Base-by-base conservation (phyloP, 2,888 invertebrate species). In the Megamerina dolium region DNA sequence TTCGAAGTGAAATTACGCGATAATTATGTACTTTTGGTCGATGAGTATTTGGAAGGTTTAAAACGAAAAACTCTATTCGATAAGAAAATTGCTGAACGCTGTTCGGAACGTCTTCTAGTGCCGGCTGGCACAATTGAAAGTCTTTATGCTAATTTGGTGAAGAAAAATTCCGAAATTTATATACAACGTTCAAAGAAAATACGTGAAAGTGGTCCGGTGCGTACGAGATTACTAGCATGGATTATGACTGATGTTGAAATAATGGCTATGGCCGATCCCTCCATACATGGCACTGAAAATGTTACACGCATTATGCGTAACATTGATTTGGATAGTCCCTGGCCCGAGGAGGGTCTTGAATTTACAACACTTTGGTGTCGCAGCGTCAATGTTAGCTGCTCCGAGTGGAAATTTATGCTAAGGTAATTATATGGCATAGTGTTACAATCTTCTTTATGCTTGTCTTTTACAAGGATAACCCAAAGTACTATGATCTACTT, bases 1-100 rank as follows among this genome's bases (percentile, higher is more conserved):
- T 97, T 99, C 64, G 99, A 99, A 74, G 93, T 96, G 3, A 91
- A 90, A 61, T 74, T 99, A 6, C 80, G 95, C 1, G 94, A 96
- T 58, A 97, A 96, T 68, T 96, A 92, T 67, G 95, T 95, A 64
- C 75, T 97, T 1, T 69, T 95, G 35, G 91, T 92, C 60, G 97
- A 99, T 61, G 97, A 99, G 68, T 92, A 91, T 60, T 84, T 87
- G 57, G 97, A 99, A 67, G 89, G 90, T 61, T 78, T 91, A 58
- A 93, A 93, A 64, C 77, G 97, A 16, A 80, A 87, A 48, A 83
- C 87, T 43, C 85, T 93, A 77, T 75, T 97, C 19, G 93, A 94
- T 59, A 83, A 87, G 16, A 93, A 92, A 75, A 86, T 89, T 14
- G 79, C 80, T 13, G 86, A 89, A 62, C 75, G 94, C 19, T 84